phyloP scores from a whole-genome alignment of 2,888 invertebrate genomes.

The Osmoderma eremita region DNA sequence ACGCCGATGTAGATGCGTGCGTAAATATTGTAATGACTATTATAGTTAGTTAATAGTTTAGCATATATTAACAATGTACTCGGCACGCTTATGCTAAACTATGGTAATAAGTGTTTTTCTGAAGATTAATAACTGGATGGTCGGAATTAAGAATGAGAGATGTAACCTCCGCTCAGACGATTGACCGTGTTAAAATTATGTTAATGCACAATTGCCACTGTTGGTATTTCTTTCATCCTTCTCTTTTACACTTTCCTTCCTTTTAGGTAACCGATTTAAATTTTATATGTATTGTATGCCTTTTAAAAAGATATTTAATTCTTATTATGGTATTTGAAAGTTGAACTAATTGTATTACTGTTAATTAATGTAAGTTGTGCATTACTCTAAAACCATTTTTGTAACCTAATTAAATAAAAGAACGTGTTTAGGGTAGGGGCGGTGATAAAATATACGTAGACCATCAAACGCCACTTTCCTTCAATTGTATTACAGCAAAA shows the following conservation, averaged over 20 bases:
- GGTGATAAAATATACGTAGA: too few species aligned
- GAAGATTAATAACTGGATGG: slow-evolving; percentile 55
- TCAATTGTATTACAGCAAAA: too few species aligned
- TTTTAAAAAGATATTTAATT: not conserved
- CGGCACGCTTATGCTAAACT: slow-evolving; percentile 59
- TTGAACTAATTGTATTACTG: too few species aligned
- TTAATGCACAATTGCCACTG: slow-evolving; percentile 46
- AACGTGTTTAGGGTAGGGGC: too few species aligned
- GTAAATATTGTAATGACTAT: slow-evolving; percentile 54
- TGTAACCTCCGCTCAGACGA: slow-evolving; percentile 43
- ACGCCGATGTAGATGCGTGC: slow-evolving; percentile 45
- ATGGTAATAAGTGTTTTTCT: slow-evolving; percentile 56
- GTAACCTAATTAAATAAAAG: too few species aligned
- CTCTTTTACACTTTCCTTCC: not conserved
- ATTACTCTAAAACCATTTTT: too few species aligned
- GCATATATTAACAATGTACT: slow-evolving; percentile 53
- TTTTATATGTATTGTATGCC: slow-evolving; percentile 9
- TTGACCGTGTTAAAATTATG: slow-evolving; percentile 48
- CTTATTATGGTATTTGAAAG: too few species aligned
- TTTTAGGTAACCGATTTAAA: slow-evolving; percentile 5
- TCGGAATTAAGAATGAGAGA: slow-evolving; percentile 51
- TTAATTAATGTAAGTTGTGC: too few species aligned
- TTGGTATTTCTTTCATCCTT: slow-evolving; percentile 47
- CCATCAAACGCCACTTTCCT: too few species aligned
- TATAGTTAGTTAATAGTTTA: slow-evolving; percentile 53